A percentile compares a stretch with the other conserved stretches of the same genome.
Evolutionary conservation across 2,797 vertebrate species (phyloP).

Genomic region (Cetoscarus ocellatus): DNA sequence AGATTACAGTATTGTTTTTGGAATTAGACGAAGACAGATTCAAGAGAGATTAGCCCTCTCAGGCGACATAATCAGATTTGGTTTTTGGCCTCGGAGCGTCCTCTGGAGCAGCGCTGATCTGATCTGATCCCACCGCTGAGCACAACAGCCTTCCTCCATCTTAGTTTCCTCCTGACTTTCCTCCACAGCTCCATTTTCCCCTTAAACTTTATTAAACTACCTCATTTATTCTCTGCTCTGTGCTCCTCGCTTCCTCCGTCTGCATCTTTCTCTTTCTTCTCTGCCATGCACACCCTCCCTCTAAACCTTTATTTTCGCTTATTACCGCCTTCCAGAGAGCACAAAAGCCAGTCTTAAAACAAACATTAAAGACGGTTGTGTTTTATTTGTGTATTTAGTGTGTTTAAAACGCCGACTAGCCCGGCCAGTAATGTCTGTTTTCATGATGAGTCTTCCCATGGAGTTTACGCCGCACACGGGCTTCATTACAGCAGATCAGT

Average conservation of each 20-base stretch:
- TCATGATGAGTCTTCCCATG: conserved; percentile 50
- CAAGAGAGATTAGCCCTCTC: conserved; percentile 77
- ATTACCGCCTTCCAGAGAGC: conserved; percentile 51
- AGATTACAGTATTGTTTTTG: conserved; percentile 71
- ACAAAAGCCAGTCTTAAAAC: conserved; percentile 36
- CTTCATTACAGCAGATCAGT: conserved; percentile 62
- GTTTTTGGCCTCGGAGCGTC: conserved; percentile 64
- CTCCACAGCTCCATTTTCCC: conserved; percentile 6
- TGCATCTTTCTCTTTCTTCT: conserved; percentile 10
- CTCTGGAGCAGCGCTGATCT: conserved; percentile 70
- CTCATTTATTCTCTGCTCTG: conserved; percentile 33
- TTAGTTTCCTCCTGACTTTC: conserved; percentile 1
- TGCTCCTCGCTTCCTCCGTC: background rate
- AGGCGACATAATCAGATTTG: conserved; percentile 78
- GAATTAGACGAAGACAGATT: conserved; percentile 72
- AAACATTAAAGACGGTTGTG: conserved; percentile 51
- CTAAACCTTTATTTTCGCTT: conserved; percentile 44
- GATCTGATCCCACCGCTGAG: conserved; percentile 60
- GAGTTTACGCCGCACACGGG: conserved; percentile 38
- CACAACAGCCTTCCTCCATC: conserved; percentile 29
- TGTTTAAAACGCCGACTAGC: conserved; percentile 38
- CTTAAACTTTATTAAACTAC: conserved; percentile 17
- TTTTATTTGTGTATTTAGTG: conserved; percentile 42
- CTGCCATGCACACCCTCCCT: background rate
- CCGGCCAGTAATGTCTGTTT: conserved; percentile 41